phyloP scores from a whole-genome alignment of 2,797 vertebrate genomes.

The Sarcoramphus papa region DNA sequence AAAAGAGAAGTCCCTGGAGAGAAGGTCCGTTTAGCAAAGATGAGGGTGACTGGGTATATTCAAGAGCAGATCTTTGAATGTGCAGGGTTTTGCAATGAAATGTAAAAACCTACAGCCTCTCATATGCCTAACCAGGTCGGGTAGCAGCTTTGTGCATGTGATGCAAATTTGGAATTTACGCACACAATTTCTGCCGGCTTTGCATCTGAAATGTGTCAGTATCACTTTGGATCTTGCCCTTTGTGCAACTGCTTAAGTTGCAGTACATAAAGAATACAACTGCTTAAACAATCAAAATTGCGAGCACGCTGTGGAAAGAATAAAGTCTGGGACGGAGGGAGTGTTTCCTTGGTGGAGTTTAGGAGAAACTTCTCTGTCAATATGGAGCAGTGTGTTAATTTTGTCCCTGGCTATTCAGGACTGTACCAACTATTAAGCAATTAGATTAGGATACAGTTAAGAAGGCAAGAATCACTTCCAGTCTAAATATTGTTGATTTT shows the following conservation, averaged over 20 bases:
- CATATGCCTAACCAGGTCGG: not conserved
- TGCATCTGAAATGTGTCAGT: not conserved
- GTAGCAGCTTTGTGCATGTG: not conserved
- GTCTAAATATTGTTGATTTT: not conserved
- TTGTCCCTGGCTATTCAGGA: not conserved
- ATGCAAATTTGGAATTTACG: not conserved
- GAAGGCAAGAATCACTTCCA: not conserved
- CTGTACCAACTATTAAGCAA: not conserved
- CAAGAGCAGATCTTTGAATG: not conserved
- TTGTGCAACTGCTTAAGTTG: not conserved
- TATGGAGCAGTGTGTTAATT: not conserved
- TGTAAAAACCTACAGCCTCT: not conserved
- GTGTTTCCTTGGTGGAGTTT: not conserved
- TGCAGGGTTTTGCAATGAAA: not conserved
- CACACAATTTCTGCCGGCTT: accelerated
- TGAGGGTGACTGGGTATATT: not conserved
- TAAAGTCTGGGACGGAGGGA: accelerated
- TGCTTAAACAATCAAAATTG: not conserved
- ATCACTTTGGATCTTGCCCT: not conserved
- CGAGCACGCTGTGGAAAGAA: not conserved
- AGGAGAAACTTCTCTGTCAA: not conserved
- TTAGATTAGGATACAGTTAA: not conserved
- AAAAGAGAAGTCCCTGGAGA: not conserved
- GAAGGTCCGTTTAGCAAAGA: not conserved
- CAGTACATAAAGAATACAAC: not conserved